Percentiles rank a stretch among this genome's conserved stretches.
Evolutionary conservation across 2,113 vertebrate genomes (phyloP).

Genomic region (Steatornis caripensis): DNA sequence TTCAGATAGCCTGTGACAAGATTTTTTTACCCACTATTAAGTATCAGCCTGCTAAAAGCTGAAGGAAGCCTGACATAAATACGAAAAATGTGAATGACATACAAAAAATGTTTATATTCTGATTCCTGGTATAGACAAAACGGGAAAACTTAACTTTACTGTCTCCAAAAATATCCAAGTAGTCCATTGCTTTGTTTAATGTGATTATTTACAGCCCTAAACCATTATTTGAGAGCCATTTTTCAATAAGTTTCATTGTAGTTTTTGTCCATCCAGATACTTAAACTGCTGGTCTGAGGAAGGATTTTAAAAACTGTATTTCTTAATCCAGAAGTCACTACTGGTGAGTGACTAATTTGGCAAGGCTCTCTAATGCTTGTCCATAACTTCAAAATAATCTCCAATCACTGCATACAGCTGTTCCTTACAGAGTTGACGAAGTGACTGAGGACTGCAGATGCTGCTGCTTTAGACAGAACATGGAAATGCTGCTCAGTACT

Average conservation of each 20-base stretch:
- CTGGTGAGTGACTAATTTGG: not conserved
- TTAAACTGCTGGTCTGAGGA: not conserved
- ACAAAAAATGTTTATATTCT: not conserved
- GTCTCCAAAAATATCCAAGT: not conserved
- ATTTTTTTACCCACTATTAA: not conserved
- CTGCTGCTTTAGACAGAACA: not conserved
- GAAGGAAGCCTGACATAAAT: not conserved
- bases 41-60: not conserved
- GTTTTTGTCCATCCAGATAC: not conserved
- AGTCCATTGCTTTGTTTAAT: not conserved
- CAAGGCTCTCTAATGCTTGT: not conserved
- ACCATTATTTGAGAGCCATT: not conserved
- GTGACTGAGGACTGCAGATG: not conserved
- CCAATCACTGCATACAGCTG: not conserved
- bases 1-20: not conserved
- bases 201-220: not conserved
- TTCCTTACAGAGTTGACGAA: not conserved
- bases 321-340: not conserved
- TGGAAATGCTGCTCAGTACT: not conserved
- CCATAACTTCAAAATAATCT: not conserved
- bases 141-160: not conserved
- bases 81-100: not conserved
- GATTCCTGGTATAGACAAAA: not conserved
- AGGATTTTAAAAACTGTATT: not conserved
- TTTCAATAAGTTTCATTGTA: not conserved